phyloP scores from a whole-genome alignment of 1,140 invertebrate species.

The Pristionchus pacificus region DNA sequence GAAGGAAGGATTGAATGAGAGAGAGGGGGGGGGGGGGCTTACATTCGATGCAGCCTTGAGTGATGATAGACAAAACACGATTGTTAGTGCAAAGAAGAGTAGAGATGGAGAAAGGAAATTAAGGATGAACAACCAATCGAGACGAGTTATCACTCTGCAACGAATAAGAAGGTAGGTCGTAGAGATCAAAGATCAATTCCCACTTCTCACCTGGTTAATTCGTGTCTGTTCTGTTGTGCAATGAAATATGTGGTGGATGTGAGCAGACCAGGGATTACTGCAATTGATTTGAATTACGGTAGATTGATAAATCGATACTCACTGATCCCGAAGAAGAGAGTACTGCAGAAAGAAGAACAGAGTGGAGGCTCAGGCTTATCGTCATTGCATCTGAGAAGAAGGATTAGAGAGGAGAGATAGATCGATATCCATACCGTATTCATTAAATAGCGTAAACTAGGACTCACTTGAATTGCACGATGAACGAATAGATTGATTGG shows the following conservation, averaged over 20 bases:
- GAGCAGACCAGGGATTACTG: conserved; percentile 20
- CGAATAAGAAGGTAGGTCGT: too few relatives aligned
- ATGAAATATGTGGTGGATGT: conserved; percentile 26
- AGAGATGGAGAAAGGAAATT: conserved; percentile 26
- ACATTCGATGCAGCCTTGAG: conserved; percentile 14
- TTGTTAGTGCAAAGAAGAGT: conserved; percentile 21
- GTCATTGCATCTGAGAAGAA: neutral
- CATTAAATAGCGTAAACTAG: too few relatives aligned
- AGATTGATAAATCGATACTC: neutral
- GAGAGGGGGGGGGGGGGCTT: conserved; percentile 9
- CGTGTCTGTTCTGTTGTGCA: conserved; percentile 12
- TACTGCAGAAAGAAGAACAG: neutral
- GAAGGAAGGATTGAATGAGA: conserved; percentile 7
- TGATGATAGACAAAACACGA: conserved; percentile 20
- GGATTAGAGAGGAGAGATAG: neutral
- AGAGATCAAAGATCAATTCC: too few relatives aligned
- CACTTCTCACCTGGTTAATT: conserved; percentile 7
- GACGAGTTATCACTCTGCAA: conserved; percentile 18
- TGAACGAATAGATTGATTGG: neutral
- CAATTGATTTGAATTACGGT: neutral
- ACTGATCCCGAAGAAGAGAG: neutral
- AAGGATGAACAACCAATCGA: conserved; percentile 29
- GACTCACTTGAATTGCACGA: neutral
- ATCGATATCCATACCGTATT: neutral
- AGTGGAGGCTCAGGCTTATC: neutral